These are phyloP conservation scores for Rotaria socialis DNA, from an alignment of 2,888 invertebrate genomes.

Conservation along the genomic window DNA sequence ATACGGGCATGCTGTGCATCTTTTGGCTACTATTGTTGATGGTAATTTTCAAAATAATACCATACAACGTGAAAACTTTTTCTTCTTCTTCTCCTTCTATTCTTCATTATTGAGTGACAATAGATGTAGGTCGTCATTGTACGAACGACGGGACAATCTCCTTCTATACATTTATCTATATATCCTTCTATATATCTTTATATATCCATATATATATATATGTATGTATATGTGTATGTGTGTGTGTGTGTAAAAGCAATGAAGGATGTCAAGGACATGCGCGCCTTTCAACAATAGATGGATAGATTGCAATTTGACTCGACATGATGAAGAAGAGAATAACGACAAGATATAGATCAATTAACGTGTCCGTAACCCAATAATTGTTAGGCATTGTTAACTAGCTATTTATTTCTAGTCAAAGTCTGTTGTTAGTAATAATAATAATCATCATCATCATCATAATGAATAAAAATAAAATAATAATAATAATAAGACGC, in stretches of 20 bases:
- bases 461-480: too few relatives aligned
- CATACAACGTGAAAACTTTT: neutral
- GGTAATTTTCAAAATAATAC: neutral
- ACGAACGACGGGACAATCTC: slow-evolving; percentile 1
- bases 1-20: neutral
- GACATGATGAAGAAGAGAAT: neutral
- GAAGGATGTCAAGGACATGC: slow-evolving; percentile 1
- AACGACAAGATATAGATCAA: neutral
- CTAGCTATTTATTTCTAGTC: neutral
- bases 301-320: neutral
- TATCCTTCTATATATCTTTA: neutral
- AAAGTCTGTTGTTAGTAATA: too few relatives aligned
- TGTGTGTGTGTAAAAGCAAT: neutral
- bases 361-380: neutral
- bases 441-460: too few relatives aligned
- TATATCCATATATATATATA: neutral
- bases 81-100: neutral
- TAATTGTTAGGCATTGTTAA: neutral
- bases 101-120: neutral
- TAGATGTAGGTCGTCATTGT: neutral
- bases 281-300: slow-evolving; percentile 1
- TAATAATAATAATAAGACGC: too few relatives aligned
- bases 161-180: neutral
- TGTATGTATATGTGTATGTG: neutral
- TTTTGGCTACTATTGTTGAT: neutral